Evolutionary conservation across 35 echinoderm and acorn worm genomes (phyloP).

Genomic region (Heliocidaris erythrogramma): DNA sequence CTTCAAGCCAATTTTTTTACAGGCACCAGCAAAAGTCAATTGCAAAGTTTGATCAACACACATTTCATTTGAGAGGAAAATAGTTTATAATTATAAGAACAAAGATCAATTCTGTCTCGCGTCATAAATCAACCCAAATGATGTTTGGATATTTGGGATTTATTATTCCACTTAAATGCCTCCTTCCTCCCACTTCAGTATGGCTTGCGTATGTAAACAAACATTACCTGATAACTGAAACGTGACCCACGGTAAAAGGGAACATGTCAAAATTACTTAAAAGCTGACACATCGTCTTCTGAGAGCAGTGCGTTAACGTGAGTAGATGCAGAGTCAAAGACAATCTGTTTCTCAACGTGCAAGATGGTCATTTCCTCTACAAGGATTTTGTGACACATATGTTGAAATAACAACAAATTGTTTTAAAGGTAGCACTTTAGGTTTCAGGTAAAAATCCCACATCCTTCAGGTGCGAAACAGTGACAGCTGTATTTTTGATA

Average conservation of each 20-base stretch:
- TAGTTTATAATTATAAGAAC: neutral
- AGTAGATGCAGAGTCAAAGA: too few relatives aligned
- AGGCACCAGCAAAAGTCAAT: neutral
- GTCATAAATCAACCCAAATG: neutral
- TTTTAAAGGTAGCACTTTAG: neutral
- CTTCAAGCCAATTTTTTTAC: neutral
- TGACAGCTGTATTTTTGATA: too few relatives aligned
- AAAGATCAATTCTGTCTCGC: neutral
- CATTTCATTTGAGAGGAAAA: too few relatives aligned
- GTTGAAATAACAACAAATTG: neutral
- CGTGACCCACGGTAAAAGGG: neutral
- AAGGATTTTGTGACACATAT: neutral
- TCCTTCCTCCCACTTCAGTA: neutral
- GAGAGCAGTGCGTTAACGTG: too few relatives aligned
- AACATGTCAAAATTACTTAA: neutral
- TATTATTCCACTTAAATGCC: neutral
- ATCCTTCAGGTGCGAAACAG: neutral
- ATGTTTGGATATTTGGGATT: neutral
- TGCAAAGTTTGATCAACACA: neutral
- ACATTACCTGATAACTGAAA: neutral
- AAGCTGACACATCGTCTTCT: neutral
- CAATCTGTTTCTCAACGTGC: neutral
- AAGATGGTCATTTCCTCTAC: neutral
- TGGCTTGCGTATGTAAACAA: neutral
- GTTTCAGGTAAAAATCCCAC: neutral